A percentile compares a stretch with the other conserved stretches of the same genome.
Evolutionary conservation across 2,113 vertebrate species (phyloP).

Genomic region (Aspiorhynchus laticeps): DNA sequence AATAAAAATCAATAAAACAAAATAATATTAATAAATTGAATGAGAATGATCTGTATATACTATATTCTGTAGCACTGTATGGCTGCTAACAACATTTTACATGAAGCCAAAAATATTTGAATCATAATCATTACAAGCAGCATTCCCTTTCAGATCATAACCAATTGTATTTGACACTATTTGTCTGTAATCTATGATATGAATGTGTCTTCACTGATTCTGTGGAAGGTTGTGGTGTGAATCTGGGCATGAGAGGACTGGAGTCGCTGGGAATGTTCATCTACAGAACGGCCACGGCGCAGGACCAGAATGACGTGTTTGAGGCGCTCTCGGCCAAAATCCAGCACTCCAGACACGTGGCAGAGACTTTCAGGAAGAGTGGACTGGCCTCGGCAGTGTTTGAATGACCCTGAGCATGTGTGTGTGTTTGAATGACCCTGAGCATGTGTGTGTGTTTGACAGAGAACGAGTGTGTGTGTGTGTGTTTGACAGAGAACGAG

Average conservation of each 20-base stretch:
- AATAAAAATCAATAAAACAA: not conserved
- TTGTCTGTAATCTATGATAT: not conserved
- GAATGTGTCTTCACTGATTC: constrained; percentile 19
- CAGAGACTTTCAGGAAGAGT: constrained; percentile 76
- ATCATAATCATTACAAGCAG: not conserved
- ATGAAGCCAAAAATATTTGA: not conserved
- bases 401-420: constrained; percentile 60
- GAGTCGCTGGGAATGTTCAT: constrained; percentile 79
- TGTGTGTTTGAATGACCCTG: too few species aligned
- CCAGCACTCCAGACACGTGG: constrained; percentile 75
- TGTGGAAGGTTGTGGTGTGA: constrained; percentile 77
- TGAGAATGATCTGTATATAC: not conserved
- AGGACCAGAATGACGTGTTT: constrained; percentile 77
- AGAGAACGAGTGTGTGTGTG: too few species aligned
- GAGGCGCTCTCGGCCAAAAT: constrained; percentile 79
- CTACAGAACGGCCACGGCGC: constrained; percentile 74
- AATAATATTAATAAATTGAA: not conserved
- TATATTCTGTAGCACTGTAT: not conserved
- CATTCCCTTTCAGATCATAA: not conserved
- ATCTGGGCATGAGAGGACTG: constrained; percentile 78
- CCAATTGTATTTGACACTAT: not conserved
- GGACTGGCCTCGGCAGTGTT: constrained; percentile 73
- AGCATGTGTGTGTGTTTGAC: too few species aligned
- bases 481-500: too few species aligned
- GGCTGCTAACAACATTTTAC: not conserved